Evolutionary conservation across 2,888 invertebrate species (phyloP), one percentile per base, ranked within the genome.

Genomic region (Mesorhabditis belari): DNA sequence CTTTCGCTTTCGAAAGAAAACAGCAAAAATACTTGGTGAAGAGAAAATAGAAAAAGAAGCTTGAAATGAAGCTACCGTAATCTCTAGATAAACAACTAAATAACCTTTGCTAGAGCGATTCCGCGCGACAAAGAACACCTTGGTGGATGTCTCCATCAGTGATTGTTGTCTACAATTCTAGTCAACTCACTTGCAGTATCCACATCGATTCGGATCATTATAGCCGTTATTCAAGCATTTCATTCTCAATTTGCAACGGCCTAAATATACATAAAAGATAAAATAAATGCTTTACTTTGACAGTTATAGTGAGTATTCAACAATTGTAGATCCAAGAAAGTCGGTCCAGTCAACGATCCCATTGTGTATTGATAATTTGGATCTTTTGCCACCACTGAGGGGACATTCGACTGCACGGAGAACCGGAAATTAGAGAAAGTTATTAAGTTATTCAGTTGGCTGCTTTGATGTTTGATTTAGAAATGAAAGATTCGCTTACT

Each of bases 281-380:
- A 35, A 35, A 12, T 35, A 12, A 35, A 35, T 12, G 24, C 62
- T 51, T 61, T 21, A 54, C 59, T 56, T 44, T 49, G 54, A 55
- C 69, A 69, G 27, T 60, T 19, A 56, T 69, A 69, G 52, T 69
- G 69, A 9, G 49, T 4, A 49, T 69, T 69, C 28, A 69, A 56
- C 28, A 66, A 65, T 2, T 58, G 60, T 19, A 69, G 60, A 51
- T 69, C 69, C 1, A 67, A 28, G 57, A 69, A 69, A 12, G 64
- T 63, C 5, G 66, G 69, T 5, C 67, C 66, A 12, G 63, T 49
- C 24, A 65, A 64, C 44, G 64, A 64, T 44, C 69, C 69, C 69
- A 69, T 69, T 29, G 66, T 67, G 29, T 62, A 60, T 28, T 69
- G 66, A 50, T 67, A 54, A 51, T 64, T 67, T 9, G 57, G 9